These are phyloP conservation scores for Drosophila pallidifrons DNA, from an alignment of 1,140 invertebrate genomes.

Conservation along the genomic window DNA sequence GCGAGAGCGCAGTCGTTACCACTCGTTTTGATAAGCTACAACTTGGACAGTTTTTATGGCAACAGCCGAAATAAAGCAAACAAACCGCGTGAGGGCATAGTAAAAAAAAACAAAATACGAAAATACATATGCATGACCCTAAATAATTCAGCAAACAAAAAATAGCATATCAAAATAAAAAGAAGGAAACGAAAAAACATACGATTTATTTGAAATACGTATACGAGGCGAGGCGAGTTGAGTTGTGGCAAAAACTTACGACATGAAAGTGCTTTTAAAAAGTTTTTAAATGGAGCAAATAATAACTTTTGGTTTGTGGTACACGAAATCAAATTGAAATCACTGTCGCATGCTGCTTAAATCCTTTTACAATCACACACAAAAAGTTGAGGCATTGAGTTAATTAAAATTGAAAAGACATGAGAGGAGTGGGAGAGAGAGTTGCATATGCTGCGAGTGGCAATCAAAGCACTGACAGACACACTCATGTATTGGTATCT, in stretches of 20 bases:
- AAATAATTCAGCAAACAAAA: slow-evolving; percentile 53
- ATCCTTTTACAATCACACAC: background rate
- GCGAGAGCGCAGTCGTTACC: slow-evolving; percentile 11
- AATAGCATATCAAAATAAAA: background rate
- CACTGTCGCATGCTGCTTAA: slow-evolving; percentile 15
- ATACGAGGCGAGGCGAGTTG: background rate
- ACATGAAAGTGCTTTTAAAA: slow-evolving; percentile 25
- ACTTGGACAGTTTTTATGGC: slow-evolving; percentile 58
- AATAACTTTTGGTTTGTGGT: slow-evolving; percentile 18
- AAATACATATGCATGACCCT: slow-evolving; percentile 55
- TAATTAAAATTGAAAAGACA: slow-evolving; percentile 53
- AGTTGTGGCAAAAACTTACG: slow-evolving; percentile 24
- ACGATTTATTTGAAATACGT: slow-evolving; percentile 9
- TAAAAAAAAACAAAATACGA: slow-evolving; percentile 18
- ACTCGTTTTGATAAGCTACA: slow-evolving; percentile 68
- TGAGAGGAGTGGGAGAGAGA: too few species aligned
- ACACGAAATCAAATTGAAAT: slow-evolving; percentile 21
- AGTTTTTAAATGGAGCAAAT: slow-evolving; percentile 20
- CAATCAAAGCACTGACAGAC: slow-evolving; percentile 37
- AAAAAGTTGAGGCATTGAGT: slow-evolving; percentile 17
- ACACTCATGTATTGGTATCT: slow-evolving; percentile 26
- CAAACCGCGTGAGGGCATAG: slow-evolving; percentile 18
- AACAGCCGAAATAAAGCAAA: too few species aligned
- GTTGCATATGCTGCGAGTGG: background rate
- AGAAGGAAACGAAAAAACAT: background rate